Evolutionary conservation across 2,797 vertebrate genomes (phyloP), one percentile per base, ranked within the genome.

Genomic region (Petrocephalus sullivani): DNA sequence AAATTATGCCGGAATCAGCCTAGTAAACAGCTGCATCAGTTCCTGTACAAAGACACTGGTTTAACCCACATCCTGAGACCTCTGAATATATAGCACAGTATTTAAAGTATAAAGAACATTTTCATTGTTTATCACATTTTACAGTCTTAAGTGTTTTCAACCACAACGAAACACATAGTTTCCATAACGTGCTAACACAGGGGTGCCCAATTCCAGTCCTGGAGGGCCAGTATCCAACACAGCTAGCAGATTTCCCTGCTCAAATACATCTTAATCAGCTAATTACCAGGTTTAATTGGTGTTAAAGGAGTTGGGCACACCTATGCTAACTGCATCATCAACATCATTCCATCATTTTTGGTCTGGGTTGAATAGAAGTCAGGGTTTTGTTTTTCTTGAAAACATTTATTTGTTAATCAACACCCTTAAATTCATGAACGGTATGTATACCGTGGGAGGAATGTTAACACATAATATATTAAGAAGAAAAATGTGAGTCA

Each of bases 351-450:
- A n/a, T 46, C 4, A 4, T 41, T 81, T 49, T 81, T 81, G 46
- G 37, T 41, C 19, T n/a, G 2, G 37, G 75, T n/a, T 49, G 75
- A 81, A 81, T n/a, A 81, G 37, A 81, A 81, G 19, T 81, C 53
- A 85, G 33, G 37, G 12, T 57, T 37, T 58, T 6, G 5, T 71
- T 37, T 71, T 71, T 71, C 64, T 57, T 85, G 54, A 54, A 85
- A 85, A 85, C 54, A 85, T 85, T 85, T 85, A 85, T 85, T 57
- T 53, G 49, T 85, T 85, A 53, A 56, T 85, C 21, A 85, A 85
- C 51, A 57, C 23, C n/a, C 51, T 84, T 23, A 57, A 54, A 56
- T 33, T 56, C 83, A 28, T 85, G 4, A 14, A 28, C 56, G 49
- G 49, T 57, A 33, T 85, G 49, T 85, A 57, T 85, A 85, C 19